Percentiles rank a stretch among this genome's conserved stretches.
Evolutionary conservation across 2,113 vertebrate species (phyloP).

Genomic region (Pongo pygmaeus): DNA sequence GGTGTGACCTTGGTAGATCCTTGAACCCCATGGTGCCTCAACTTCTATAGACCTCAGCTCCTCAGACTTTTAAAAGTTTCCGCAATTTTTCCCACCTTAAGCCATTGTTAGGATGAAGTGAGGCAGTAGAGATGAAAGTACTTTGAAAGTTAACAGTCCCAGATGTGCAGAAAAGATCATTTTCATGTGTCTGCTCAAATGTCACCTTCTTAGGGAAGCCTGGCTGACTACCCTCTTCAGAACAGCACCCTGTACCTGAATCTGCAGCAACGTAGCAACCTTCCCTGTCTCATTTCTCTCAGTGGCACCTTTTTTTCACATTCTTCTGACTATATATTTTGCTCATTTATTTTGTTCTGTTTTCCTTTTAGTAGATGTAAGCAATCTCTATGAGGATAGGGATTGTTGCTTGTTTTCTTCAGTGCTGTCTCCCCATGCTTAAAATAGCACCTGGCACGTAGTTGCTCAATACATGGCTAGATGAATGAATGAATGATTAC

Average conservation of each 20-base stretch:
- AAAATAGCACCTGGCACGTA: neutral
- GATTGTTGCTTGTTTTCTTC: neutral
- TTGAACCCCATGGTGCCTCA: neutral
- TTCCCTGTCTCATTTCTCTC: neutral
- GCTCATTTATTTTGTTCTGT: neutral
- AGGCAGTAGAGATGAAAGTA: neutral
- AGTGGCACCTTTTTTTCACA: neutral
- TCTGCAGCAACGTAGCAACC: neutral
- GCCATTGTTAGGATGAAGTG: neutral
- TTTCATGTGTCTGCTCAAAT: neutral
- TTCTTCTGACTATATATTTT: neutral
- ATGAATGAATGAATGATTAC: neutral
- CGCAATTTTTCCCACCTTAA: neutral
- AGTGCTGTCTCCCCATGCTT: neutral
- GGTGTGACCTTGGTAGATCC: neutral
- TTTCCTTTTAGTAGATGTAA: neutral
- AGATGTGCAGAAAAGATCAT: neutral
- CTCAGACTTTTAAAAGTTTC: neutral
- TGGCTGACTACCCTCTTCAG: neutral
- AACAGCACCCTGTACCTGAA: neutral
- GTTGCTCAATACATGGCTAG: neutral
- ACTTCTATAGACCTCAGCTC: neutral
- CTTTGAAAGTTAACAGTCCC: neutral
- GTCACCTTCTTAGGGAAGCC: neutral
- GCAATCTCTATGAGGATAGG: neutral